Evolutionary conservation across 2,113 vertebrate genomes (phyloP), one percentile per base, ranked within the genome.

Genomic region (Myodes glareolus): DNA sequence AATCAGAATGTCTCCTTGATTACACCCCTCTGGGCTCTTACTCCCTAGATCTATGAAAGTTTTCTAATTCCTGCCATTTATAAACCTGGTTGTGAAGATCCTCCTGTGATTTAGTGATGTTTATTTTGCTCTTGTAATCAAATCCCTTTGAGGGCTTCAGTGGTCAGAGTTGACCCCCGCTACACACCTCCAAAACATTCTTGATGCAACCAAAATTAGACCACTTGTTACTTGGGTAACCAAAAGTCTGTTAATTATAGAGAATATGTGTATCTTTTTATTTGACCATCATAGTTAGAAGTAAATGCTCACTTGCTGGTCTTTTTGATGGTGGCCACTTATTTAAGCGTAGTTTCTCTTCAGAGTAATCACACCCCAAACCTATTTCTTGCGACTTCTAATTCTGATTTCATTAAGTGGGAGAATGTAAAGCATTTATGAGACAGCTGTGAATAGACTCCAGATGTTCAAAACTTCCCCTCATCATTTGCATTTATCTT

Each of bases 401-500:
- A 61, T 80, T 84, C 16, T 21, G 89, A 63, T 91, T 92, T 84
- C 7, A 92, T 92, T 58, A 90, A 42, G 27, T 63, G 70, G 45
- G 50, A 86, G n/a, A 73, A 27, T 11, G 80, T 73, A 87, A 50
- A 31, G 68, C 14, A 58, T 82, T 87, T 58, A 27, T 90, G 52
- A 92, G 82, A 82, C 2, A 70, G 90, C 29, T 73, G 88, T 27
- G 73, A 58, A n/a, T 7, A 9, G 50, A 94, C 86, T 92, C 33
- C n/a, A 96, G 31, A 87, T 29, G 86, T 86, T 95, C 65, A 63
- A 92, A 33, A 91, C 61, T 87, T 55, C 76, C 8, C 31, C 70
- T 70, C 3, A 58, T 89, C 52, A 91, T 78, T 93, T 96, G n/a
- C 27, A 84, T 72, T 80, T 45, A 89, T 89, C 36, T 95, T 47